Percentiles rank a stretch among this genome's conserved stretches.
Evolutionary conservation across 2,113 vertebrate genomes (phyloP).

Genomic region (Spea multiplicata): DNA sequence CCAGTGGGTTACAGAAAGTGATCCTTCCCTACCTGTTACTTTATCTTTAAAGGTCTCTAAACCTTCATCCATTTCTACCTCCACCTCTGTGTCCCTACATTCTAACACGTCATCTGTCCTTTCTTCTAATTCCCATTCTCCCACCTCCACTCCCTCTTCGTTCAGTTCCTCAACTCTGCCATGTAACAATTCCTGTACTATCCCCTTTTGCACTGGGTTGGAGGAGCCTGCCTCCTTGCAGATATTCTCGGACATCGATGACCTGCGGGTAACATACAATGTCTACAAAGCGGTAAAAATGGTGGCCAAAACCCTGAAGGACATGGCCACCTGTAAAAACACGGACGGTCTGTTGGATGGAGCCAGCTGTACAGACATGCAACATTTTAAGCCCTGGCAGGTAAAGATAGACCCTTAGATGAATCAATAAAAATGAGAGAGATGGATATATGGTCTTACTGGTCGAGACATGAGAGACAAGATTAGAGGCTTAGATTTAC

Average conservation of each 20-base stretch:
- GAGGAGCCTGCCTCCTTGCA: slow-evolving; percentile 24
- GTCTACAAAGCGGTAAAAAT: slow-evolving; percentile 31
- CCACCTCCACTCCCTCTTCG: background rate
- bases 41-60: background rate
- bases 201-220: slow-evolving; percentile 12
- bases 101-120: background rate
- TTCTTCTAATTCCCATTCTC: background rate
- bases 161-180: background rate
- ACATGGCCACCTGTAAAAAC: slow-evolving; percentile 18
- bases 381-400: slow-evolving; percentile 32
- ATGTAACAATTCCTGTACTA: background rate
- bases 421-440: too few relatives aligned
- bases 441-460: too few relatives aligned
- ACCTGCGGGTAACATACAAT: slow-evolving; percentile 36
- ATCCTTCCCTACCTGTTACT: background rate
- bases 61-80: background rate
- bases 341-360: background rate
- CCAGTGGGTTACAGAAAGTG: background rate
- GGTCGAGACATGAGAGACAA: too few relatives aligned
- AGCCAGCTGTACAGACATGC: slow-evolving; percentile 4
- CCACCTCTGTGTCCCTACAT: background rate
- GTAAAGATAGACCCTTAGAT: background rate
- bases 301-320: slow-evolving; percentile 14
- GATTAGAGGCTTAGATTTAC: too few relatives aligned
- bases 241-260: slow-evolving; percentile 37